phyloP scores from a whole-genome alignment of 2,113 vertebrate species.

The Prunella himalayana region DNA sequence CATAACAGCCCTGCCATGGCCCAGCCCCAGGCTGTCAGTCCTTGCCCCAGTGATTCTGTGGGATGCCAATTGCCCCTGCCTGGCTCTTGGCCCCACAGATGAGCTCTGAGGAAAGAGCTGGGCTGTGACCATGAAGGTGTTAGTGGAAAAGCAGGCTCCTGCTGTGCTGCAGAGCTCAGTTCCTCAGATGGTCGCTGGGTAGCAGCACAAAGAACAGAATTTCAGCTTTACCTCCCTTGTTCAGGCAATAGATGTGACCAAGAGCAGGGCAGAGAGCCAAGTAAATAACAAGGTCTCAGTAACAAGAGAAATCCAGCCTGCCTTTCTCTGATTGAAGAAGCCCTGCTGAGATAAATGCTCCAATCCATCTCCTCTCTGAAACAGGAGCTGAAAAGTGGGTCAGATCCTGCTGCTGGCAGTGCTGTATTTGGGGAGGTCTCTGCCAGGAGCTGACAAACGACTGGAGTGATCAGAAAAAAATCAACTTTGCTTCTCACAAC shows the following conservation, averaged over 20 bases:
- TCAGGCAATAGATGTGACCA: not conserved
- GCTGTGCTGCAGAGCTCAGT: not conserved
- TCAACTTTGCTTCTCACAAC: not conserved
- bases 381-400: not conserved
- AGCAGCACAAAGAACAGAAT: not conserved
- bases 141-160: not conserved
- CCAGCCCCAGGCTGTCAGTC: not conserved
- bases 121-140: not conserved
- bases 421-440: not conserved
- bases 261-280: not conserved
- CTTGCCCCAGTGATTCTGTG: not conserved
- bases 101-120: not conserved
- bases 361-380: not conserved
- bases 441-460: not conserved
- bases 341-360: not conserved
- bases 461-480: not conserved
- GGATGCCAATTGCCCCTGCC: not conserved
- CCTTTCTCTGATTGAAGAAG: not conserved
- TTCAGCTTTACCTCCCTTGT: not conserved
- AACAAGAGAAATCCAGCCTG: not conserved
- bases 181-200: not conserved
- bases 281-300: not conserved
- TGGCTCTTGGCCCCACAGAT: accelerated
- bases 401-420: not conserved
- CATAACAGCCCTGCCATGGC: not conserved